Conservation (phyloP, 1,140 invertebrate genomes). For the Schlechtendalia chinensis region DNA sequence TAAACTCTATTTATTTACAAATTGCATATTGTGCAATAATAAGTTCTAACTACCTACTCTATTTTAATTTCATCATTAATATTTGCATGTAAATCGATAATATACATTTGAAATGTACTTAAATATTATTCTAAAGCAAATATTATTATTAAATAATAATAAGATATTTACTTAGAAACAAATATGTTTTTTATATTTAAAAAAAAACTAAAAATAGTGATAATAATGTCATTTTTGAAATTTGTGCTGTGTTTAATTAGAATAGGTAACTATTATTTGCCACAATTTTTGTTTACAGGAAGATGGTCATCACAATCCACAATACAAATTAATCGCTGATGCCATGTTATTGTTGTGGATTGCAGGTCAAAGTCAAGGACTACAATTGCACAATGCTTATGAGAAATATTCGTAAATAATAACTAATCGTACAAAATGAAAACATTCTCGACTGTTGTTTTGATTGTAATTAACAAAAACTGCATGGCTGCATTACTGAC, state of each 20-base stretch:
- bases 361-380: conserved; percentile 44
- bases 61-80: not conserved
- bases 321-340: conserved; percentile 8
- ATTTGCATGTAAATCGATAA: not conserved
- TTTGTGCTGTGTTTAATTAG: conserved; percentile 15
- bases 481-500: not conserved
- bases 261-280: not conserved
- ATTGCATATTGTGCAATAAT: no score
- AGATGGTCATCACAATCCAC: conserved; percentile 37
- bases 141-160: not conserved
- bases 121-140: not conserved
- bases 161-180: not conserved
- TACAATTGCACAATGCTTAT: conserved; percentile 4
- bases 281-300: conserved; percentile 33
- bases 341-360: conserved; percentile 11
- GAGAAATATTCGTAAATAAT: conserved; percentile 2
- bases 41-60: not conserved
- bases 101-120: not conserved
- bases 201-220: not conserved
- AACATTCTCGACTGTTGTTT: conserved; percentile 2
- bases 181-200: not conserved
- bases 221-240: not conserved
- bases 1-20: no score
- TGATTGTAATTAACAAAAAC: not conserved
- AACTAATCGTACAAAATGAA: conserved; percentile 2